Conservation (phyloP, 1,140 invertebrate genomes). For the Phthorimaea operculella region DNA sequence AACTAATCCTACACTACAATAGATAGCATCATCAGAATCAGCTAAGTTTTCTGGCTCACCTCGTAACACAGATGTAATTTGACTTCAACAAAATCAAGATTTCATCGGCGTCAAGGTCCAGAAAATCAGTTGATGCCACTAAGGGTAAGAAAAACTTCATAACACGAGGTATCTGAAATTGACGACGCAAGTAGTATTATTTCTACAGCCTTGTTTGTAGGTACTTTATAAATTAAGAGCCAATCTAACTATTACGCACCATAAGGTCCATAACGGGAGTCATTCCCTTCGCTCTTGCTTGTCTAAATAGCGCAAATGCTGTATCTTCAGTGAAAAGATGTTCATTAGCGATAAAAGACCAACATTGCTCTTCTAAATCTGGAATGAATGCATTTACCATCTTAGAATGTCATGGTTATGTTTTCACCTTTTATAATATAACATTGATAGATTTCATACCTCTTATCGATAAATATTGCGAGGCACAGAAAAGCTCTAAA, state of each 20-base stretch:
- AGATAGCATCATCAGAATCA: too few species aligned
- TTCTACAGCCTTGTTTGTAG: too few species aligned
- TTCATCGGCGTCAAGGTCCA: conserved; percentile 72
- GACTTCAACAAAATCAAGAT: conserved; percentile 72
- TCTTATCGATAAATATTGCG: conserved; percentile 75
- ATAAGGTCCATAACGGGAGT: conserved; percentile 75
- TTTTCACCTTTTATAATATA: too few species aligned
- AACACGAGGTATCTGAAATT: conserved; percentile 68
- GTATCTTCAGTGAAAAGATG: conserved; percentile 76
- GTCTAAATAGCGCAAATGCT: conserved; percentile 75
- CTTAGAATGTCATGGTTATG: too few species aligned
- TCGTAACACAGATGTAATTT: conserved; percentile 77
- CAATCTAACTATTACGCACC: conserved; percentile 42
- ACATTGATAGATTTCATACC: conserved; percentile 42
- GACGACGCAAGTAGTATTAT: too few species aligned
- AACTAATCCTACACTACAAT: too few species aligned
- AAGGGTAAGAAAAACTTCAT: conserved; percentile 77
- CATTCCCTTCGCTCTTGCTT: conserved; percentile 69
- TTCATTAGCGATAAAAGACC: conserved; percentile 76
- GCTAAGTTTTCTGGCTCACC: too few species aligned
- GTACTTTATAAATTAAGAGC: too few species aligned
- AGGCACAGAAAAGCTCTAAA: conserved; percentile 74
- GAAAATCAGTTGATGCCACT: conserved; percentile 76
- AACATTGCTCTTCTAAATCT: conserved; percentile 79
- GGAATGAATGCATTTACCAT: background rate